Evolutionary conservation across 2,113 vertebrate genomes (phyloP).

Genomic region (Pelecanus crispus): DNA sequence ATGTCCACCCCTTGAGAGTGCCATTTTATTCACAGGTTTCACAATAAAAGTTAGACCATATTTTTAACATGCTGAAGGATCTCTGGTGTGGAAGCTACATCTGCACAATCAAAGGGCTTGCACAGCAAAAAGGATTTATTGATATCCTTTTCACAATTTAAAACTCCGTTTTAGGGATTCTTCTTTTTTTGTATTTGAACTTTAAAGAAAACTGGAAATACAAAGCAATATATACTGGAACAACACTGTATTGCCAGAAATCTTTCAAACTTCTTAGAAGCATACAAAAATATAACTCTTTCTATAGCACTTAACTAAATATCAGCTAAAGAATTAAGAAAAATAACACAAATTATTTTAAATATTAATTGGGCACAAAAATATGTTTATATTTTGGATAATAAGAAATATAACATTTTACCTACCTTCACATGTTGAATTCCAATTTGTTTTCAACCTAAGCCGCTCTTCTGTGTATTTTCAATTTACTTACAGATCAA

Average conservation of each 20-base stretch:
- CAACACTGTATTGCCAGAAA: background rate
- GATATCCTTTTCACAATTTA: background rate
- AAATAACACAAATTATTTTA: background rate
- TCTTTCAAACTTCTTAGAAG: background rate
- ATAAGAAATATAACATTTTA: background rate
- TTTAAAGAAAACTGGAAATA: background rate
- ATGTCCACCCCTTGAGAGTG: background rate
- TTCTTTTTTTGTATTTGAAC: background rate
- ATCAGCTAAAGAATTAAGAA: background rate
- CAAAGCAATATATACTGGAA: background rate
- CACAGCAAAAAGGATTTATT: background rate
- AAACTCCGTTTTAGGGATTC: background rate
- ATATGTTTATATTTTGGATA: background rate
- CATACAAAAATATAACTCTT: background rate
- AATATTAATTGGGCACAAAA: background rate
- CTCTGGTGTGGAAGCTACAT: background rate
- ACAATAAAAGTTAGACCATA: background rate
- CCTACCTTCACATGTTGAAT: conserved; percentile 2
- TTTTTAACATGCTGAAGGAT: background rate
- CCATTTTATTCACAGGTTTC: background rate
- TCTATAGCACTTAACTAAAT: background rate
- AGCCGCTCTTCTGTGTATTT: background rate
- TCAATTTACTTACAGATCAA: background rate
- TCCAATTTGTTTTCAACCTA: background rate
- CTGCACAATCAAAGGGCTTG: background rate